phyloP scores from a whole-genome alignment of 2,888 invertebrate species.

The Cancer borealis region DNA sequence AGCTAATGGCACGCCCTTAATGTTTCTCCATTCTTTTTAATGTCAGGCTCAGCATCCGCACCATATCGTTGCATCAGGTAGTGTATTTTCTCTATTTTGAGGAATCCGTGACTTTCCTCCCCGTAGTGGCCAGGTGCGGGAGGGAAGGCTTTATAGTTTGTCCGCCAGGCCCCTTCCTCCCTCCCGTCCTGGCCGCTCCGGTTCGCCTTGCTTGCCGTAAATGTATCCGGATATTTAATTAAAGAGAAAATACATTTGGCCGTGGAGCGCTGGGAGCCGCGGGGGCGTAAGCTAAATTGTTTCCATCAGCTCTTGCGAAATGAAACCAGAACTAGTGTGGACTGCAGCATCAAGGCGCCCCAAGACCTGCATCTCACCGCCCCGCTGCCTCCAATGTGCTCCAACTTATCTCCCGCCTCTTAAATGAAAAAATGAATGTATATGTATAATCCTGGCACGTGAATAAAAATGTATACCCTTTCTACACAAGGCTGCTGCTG shows the following conservation, averaged over 20 bases:
- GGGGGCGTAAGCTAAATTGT: background rate
- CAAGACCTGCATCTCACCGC: background rate
- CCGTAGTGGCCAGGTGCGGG: background rate
- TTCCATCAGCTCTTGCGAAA: slow-evolving; percentile 49
- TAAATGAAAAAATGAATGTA: slow-evolving; percentile 45
- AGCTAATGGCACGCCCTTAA: slow-evolving; percentile 50
- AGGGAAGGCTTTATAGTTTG: background rate
- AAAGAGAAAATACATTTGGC: slow-evolving; percentile 46
- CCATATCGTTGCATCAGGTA: slow-evolving; percentile 52
- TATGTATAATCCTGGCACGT: slow-evolving; percentile 37
- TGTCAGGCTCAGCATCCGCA: slow-evolving; percentile 35
- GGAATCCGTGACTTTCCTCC: background rate
- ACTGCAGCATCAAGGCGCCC: background rate
- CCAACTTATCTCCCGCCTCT: slow-evolving; percentile 52
- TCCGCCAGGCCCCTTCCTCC: background rate
- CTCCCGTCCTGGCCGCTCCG: slow-evolving; percentile 20
- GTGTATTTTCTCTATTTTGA: slow-evolving; percentile 44
- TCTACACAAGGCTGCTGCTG: slow-evolving; percentile 46
- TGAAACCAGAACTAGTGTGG: background rate
- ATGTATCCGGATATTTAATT: slow-evolving; percentile 55
- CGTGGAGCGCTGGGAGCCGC: slow-evolving; percentile 12
- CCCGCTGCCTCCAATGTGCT: slow-evolving; percentile 35
- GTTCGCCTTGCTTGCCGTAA: slow-evolving; percentile 40
- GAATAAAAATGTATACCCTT: slow-evolving; percentile 56
- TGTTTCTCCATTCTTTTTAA: slow-evolving; percentile 47